Conservation (phyloP, 2,888 invertebrate species). For the Spodoptera exigua region DNA sequence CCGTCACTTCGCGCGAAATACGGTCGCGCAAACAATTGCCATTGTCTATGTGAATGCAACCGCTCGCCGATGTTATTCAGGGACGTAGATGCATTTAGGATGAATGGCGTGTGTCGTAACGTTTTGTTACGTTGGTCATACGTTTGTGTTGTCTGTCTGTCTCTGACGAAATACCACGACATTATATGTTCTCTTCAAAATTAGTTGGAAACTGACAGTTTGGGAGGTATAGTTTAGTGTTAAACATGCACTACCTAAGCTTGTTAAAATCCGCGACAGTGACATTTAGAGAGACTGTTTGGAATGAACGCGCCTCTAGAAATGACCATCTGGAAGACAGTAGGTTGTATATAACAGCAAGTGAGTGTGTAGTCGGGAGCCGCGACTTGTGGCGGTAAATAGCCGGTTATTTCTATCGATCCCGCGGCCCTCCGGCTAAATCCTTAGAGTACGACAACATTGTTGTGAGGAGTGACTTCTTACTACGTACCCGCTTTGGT, state of each 20-base stretch:
- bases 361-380: conserved; percentile 49
- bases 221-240: too few relatives aligned
- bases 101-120: conserved; percentile 67
- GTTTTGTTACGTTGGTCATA: conserved; percentile 51
- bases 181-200: conserved; percentile 14
- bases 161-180: conserved; percentile 16
- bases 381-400: conserved; percentile 68
- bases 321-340: conserved; percentile 43
- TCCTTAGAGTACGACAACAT: conserved; percentile 75
- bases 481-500: conserved; percentile 40
- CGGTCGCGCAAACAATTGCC: conserved; percentile 66
- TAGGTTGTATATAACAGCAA: conserved; percentile 36
- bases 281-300: too few relatives aligned
- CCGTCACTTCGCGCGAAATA: conserved; percentile 64
- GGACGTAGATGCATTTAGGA: conserved; percentile 64
- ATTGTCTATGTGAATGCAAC: conserved; percentile 72
- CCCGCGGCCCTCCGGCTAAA: conserved; percentile 73
- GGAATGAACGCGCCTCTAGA: background rate
- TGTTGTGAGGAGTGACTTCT: conserved; percentile 64
- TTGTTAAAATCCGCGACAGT: too few relatives aligned
- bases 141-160: conserved; percentile 22
- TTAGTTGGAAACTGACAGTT: conserved; percentile 12
- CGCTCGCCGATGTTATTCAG: conserved; percentile 62
- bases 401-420: conserved; percentile 82
- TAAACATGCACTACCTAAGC: too few relatives aligned